A percentile compares a stretch with the other conserved stretches of the same genome.
Evolutionary conservation across 2,113 vertebrate species (phyloP).

Genomic region (Hyperoodon ampullatus): DNA sequence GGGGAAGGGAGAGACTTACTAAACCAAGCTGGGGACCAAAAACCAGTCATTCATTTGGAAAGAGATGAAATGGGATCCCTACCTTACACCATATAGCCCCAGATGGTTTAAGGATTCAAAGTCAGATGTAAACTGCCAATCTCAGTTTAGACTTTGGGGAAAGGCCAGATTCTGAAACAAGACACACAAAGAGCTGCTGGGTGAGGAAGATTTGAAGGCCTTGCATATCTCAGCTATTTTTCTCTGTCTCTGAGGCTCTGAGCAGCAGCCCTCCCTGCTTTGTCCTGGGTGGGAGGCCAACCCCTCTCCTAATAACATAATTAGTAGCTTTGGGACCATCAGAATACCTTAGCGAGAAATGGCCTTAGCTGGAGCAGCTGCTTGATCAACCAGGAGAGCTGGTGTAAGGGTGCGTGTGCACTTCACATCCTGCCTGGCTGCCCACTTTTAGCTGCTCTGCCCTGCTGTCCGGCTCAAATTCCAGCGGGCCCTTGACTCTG

Average conservation of each 20-base stretch:
- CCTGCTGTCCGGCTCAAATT: accelerated
- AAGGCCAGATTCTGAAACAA: too few species aligned
- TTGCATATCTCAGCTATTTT: too few species aligned
- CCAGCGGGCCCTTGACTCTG: neutral
- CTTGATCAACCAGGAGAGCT: neutral
- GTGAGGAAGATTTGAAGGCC: neutral
- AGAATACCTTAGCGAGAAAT: too few species aligned
- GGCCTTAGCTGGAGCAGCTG: too few species aligned
- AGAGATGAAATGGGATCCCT: neutral
- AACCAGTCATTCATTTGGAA: neutral
- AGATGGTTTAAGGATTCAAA: neutral
- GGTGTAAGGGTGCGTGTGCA: accelerated
- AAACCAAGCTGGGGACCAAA: neutral
- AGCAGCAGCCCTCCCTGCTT: too few species aligned
- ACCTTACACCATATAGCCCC: neutral
- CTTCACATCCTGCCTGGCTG: neutral
- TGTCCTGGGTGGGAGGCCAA: too few species aligned
- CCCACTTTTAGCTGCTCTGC: neutral
- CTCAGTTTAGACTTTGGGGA: too few species aligned
- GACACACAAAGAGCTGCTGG: neutral
- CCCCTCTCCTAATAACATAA: too few species aligned
- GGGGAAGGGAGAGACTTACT: neutral
- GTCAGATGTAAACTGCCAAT: neutral
- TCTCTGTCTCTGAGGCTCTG: too few species aligned
- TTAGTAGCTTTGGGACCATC: too few species aligned